Percentiles rank a stretch among this genome's conserved stretches.
phyloP scores from a whole-genome alignment of 2,797 vertebrate species.

The Taenioides sp. region DNA sequence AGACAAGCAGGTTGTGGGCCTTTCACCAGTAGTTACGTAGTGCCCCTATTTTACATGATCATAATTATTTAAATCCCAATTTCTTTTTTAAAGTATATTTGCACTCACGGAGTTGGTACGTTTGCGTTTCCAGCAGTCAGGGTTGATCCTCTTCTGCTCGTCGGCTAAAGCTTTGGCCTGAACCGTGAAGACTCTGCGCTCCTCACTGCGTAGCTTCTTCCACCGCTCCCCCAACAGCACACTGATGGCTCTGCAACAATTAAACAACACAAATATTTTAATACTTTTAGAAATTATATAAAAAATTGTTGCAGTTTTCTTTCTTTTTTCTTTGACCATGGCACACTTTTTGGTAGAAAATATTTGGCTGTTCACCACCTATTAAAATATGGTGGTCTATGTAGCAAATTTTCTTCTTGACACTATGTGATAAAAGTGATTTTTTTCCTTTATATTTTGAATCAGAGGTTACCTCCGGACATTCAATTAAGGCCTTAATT shows the following conservation, averaged over 20 bases:
- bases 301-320: too few relatives aligned
- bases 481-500: too few relatives aligned
- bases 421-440: too few relatives aligned
- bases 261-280: neutral
- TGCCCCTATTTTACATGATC: neutral
- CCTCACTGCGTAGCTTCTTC: slow-evolving; percentile 97
- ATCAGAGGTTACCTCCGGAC: too few relatives aligned
- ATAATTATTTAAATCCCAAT: neutral
- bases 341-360: too few relatives aligned
- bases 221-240: slow-evolving; percentile 97
- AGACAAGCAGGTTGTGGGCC: neutral
- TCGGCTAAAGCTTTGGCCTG: slow-evolving; percentile 97
- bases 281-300: neutral
- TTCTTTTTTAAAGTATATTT: neutral
- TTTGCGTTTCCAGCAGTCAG: slow-evolving; percentile 99
- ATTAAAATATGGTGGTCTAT: too few relatives aligned
- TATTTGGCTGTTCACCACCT: too few relatives aligned
- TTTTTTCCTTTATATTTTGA: too few relatives aligned
- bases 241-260: slow-evolving; percentile 88
- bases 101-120: slow-evolving; percentile 89
- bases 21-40: neutral
- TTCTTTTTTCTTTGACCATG: too few relatives aligned
- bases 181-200: slow-evolving; percentile 89
- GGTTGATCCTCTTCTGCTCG: slow-evolving; percentile 96
- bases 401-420: too few relatives aligned